Percentiles rank a stretch among this genome's conserved stretches.
These are phyloP conservation scores for Botrylloides violaceus DNA, from an alignment of 23 tunicate genomes.

Conservation along the genomic window DNA sequence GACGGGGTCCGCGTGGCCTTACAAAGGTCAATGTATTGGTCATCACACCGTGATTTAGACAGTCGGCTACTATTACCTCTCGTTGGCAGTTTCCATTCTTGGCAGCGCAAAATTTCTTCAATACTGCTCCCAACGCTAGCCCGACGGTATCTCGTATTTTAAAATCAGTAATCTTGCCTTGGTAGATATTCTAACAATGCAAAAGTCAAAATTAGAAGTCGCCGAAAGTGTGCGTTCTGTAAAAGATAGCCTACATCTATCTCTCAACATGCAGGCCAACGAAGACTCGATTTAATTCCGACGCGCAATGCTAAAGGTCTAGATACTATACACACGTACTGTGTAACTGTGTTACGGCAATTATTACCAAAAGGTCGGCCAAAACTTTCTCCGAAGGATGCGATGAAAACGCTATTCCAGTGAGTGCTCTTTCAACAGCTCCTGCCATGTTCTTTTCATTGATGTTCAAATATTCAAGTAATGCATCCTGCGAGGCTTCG, in stretches of 20 bases:
- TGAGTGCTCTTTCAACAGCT: slow-evolving; percentile 65
- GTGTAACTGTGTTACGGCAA: no score
- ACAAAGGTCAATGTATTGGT: no score
- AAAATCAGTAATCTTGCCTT: slow-evolving; percentile 48
- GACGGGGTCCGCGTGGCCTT: no score
- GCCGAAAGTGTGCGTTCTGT: no score
- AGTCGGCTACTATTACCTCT: no score
- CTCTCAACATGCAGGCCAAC: no score
- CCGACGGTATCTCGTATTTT: slow-evolving; percentile 75
- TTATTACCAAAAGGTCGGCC: slow-evolving; percentile 39
- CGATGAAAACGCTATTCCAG: slow-evolving; percentile 88
- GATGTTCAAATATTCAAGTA: slow-evolving; percentile 57
- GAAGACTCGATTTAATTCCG: no score
- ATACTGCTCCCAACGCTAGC: slow-evolving; percentile 74
- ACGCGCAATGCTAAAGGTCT: no score
- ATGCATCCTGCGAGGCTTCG: slow-evolving; percentile 52
- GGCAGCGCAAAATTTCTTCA: slow-evolving; percentile 59
- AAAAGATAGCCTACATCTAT: no score
- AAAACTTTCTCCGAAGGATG: slow-evolving; percentile 68
- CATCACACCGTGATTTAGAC: no score
- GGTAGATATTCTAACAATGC: slow-evolving; percentile 38
- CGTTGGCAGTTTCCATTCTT: slow-evolving; percentile 39
- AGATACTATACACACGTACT: no score
- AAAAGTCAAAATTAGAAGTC: no score
- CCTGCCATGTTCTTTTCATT: slow-evolving; percentile 55